Evolutionary conservation across 1,140 invertebrate species (phyloP).

Genomic region (Hormaphis cornu): DNA sequence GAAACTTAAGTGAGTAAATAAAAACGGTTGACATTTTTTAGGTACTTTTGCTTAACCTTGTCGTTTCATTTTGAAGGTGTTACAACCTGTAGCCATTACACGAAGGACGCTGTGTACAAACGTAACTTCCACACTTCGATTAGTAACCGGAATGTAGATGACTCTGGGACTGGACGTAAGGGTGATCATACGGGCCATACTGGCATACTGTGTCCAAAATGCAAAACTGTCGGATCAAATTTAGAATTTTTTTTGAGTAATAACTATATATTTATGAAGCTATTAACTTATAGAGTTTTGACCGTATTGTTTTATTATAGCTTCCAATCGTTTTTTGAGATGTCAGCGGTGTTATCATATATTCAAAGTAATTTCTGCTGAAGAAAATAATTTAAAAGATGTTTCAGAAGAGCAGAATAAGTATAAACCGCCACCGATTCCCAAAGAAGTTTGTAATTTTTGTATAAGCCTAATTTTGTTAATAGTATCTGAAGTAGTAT

Average conservation of each 20-base stretch:
- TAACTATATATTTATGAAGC: not conserved
- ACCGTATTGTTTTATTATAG: not conserved
- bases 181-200: not conserved
- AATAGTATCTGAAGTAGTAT: not conserved
- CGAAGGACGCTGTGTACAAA: not conserved
- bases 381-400: slow-evolving; percentile 29
- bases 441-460: slow-evolving; percentile 15
- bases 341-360: slow-evolving; percentile 24
- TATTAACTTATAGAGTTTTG: not conserved
- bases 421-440: slow-evolving; percentile 12
- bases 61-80: not conserved
- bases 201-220: slow-evolving; percentile 19
- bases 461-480: not conserved
- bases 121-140: not conserved
- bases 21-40: not conserved
- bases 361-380: slow-evolving; percentile 20
- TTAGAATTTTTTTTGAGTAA: slow-evolving; percentile 24
- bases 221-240: not conserved
- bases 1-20: not conserved
- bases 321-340: slow-evolving; percentile 26
- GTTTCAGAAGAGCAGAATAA: slow-evolving; percentile 12
- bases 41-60: not conserved
- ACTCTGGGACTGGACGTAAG: not conserved
- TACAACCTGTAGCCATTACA: not conserved
- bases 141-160: not conserved